A percentile compares a stretch with the other conserved stretches of the same genome.
Conservation (phyloP, 2,113 vertebrate genomes). For the Heterotis niloticus region DNA sequence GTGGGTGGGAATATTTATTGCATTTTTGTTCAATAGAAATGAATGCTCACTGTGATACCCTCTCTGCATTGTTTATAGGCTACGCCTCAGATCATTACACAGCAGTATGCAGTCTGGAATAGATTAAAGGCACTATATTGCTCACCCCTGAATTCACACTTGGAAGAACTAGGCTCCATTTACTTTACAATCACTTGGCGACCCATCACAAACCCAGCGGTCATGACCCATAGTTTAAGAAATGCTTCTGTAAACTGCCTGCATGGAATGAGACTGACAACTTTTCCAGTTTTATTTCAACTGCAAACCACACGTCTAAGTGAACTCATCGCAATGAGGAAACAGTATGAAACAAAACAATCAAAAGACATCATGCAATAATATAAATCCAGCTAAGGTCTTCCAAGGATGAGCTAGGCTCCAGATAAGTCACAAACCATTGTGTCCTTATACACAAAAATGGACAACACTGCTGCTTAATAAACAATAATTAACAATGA, state of each 20-base stretch:
- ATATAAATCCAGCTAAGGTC: neutral
- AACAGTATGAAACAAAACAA: neutral
- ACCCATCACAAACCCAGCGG: no score
- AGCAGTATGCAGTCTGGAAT: no score
- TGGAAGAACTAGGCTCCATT: no score
- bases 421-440: conserved; percentile 9
- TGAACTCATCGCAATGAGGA: neutral
- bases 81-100: no score
- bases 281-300: neutral
- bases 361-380: neutral
- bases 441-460: neutral
- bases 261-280: neutral
- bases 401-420: conserved; percentile 3
- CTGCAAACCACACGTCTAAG: neutral
- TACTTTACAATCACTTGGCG: no score
- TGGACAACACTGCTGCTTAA: neutral
- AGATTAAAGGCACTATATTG: no score
- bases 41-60: no score
- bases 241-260: neutral
- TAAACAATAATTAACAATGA: neutral
- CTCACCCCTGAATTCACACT: no score
- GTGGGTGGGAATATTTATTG: no score
- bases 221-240: no score
- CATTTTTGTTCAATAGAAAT: no score
- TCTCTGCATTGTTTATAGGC: no score